A percentile compares a stretch with the other conserved stretches of the same genome.
These are phyloP conservation scores for Semaprochilodus insignis DNA, from an alignment of 2,797 vertebrate species.

Conservation along the genomic window DNA sequence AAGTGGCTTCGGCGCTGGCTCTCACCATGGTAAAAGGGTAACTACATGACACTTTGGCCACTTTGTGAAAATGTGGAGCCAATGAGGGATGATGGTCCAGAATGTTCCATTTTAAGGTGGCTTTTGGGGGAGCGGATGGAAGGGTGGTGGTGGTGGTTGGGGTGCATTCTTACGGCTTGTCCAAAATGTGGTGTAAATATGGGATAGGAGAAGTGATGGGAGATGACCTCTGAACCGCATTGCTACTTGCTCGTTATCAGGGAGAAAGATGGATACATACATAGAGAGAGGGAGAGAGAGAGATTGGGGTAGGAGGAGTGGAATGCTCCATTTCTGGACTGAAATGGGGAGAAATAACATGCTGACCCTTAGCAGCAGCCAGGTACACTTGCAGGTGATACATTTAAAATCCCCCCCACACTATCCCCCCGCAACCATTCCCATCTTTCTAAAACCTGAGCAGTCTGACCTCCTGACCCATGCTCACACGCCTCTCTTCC, in stretches of 20 bases:
- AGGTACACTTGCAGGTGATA: conserved; percentile 66
- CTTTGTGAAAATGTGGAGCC: conserved; percentile 70
- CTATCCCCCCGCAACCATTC: conserved; percentile 9
- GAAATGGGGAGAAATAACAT: conserved; percentile 30
- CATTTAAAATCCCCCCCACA: conserved; percentile 7
- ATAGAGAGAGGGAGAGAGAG: background rate
- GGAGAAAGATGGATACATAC: conserved; percentile 29
- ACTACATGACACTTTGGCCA: conserved; percentile 72
- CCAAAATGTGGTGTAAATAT: conserved; percentile 69
- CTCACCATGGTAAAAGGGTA: conserved; percentile 63
- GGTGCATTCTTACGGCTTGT: conserved; percentile 54
- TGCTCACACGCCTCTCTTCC: conserved; percentile 57
- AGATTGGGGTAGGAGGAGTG: conserved; percentile 25
- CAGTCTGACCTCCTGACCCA: conserved; percentile 58
- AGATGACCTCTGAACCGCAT: conserved; percentile 65
- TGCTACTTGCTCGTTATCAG: conserved; percentile 69
- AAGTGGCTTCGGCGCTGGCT: conserved; percentile 60
- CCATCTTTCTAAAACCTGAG: conserved; percentile 58
- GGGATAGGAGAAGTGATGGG: conserved; percentile 60
- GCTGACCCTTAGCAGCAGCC: conserved; percentile 45
- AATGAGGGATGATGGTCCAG: conserved; percentile 66
- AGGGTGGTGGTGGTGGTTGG: conserved; percentile 2
- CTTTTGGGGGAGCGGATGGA: background rate
- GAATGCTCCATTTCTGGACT: conserved; percentile 21
- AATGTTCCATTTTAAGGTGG: conserved; percentile 60